phyloP scores from a whole-genome alignment of 2,888 invertebrate genomes.

The Tridacna gigas region DNA sequence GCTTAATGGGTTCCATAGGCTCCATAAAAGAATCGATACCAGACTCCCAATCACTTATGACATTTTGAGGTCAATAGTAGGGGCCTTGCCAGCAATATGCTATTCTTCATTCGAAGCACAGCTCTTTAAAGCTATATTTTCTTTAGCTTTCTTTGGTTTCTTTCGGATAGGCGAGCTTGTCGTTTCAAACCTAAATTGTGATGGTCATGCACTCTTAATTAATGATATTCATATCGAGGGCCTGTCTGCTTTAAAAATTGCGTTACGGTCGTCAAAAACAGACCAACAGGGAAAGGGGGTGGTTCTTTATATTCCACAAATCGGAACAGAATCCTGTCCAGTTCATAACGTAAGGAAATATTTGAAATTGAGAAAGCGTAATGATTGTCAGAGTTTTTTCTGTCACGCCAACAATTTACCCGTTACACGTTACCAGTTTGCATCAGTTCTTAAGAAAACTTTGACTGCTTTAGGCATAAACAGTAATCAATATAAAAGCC shows the following conservation, averaged over 20 bases:
- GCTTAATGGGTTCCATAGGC: background rate
- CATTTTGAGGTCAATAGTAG: background rate
- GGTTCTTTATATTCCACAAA: background rate
- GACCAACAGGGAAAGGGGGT: background rate
- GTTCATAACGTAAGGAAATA: background rate
- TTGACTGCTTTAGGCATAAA: background rate
- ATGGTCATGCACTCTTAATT: background rate
- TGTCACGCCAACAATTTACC: background rate
- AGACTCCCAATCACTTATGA: background rate
- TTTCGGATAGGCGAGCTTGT: background rate
- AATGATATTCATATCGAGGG: background rate
- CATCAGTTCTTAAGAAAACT: background rate
- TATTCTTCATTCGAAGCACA: background rate
- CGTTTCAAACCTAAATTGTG: background rate
- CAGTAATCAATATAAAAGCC: background rate
- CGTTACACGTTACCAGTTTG: background rate
- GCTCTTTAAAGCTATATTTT: background rate
- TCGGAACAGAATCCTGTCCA: background rate
- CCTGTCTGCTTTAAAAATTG: no score
- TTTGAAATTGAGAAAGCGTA: background rate
- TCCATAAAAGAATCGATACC: background rate
- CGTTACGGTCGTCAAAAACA: background rate
- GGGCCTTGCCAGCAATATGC: background rate
- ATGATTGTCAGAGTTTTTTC: background rate
- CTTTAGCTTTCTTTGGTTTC: background rate